Conservation (phyloP, 2,888 invertebrate genomes). For the Lepidocyrtoides sp. region DNA sequence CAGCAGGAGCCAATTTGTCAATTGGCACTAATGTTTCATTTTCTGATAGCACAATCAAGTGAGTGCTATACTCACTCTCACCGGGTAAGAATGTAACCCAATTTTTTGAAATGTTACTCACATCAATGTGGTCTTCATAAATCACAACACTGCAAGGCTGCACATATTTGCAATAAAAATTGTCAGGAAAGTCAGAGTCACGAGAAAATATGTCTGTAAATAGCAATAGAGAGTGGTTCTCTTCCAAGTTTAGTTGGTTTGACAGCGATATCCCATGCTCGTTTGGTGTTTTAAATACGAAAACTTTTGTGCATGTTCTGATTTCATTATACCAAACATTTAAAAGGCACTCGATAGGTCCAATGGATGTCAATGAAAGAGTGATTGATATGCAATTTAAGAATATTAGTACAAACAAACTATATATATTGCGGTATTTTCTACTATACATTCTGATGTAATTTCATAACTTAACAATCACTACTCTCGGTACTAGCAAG, state of each 20-base stretch:
- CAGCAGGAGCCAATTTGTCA: neutral
- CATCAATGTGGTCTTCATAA: neutral
- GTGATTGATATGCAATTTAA: neutral
- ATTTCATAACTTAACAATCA: too few relatives aligned
- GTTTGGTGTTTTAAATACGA: neutral
- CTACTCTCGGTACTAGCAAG: too few relatives aligned
- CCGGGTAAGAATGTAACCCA: slow-evolving; percentile 21
- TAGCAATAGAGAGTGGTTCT: neutral
- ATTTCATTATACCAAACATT: neutral
- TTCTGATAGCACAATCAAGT: neutral
- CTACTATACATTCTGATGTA: too few relatives aligned
- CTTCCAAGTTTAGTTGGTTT: too few relatives aligned
- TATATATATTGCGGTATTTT: too few relatives aligned
- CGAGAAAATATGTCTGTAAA: neutral
- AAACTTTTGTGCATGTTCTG: slow-evolving; percentile 16
- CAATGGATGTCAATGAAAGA: neutral
- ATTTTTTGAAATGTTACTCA: neutral
- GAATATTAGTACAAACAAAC: too few relatives aligned
- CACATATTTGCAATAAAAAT: slow-evolving; percentile 7
- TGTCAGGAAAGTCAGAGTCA: neutral
- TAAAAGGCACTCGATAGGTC: neutral
- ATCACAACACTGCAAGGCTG: neutral
- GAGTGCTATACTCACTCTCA: slow-evolving; percentile 2
- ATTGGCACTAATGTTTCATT: neutral
- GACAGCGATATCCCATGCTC: too few relatives aligned